A percentile compares a stretch with the other conserved stretches of the same genome.
phyloP scores from a whole-genome alignment of 2,888 invertebrate species.

The Zhuqinia jingwanae region DNA sequence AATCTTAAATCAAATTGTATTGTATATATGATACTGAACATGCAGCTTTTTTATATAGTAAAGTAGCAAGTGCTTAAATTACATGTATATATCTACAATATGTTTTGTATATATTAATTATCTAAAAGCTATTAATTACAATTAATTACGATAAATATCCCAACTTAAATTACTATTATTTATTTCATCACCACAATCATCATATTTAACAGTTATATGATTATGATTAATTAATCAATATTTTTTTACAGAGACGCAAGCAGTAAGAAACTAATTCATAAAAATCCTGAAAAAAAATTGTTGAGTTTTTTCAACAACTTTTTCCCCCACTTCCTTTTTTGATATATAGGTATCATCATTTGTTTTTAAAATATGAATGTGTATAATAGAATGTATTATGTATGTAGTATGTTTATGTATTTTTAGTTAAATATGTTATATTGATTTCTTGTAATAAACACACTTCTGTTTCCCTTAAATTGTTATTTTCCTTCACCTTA shows the following conservation, averaged over 20 bases:
- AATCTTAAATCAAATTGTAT: conserved; percentile 6
- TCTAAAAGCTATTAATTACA: too few species aligned
- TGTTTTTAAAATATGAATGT: too few species aligned
- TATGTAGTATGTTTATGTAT: too few species aligned
- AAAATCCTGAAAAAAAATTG: conserved; percentile 24
- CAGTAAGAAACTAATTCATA: conserved; percentile 71
- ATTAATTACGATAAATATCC: too few species aligned
- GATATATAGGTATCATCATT: background rate
- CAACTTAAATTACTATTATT: conserved; percentile 6
- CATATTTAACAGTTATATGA: conserved; percentile 26
- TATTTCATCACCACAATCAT: background rate
- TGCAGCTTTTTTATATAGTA: conserved; percentile 50
- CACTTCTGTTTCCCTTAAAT: background rate
- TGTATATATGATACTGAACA: conserved; percentile 56
- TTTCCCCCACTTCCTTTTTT: background rate
- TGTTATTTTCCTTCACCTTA: background rate
- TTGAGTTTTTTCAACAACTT: background rate
- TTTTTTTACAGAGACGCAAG: too few species aligned
- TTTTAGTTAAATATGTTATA: too few species aligned
- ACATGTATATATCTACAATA: background rate
- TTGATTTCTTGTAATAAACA: background rate
- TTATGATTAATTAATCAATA: too few species aligned
- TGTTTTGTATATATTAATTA: too few species aligned
- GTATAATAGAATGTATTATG: too few species aligned
- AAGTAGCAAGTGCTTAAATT: conserved; percentile 12